Evolutionary conservation across 2,797 vertebrate species (phyloP).

Genomic region (Sarcoramphus papa): DNA sequence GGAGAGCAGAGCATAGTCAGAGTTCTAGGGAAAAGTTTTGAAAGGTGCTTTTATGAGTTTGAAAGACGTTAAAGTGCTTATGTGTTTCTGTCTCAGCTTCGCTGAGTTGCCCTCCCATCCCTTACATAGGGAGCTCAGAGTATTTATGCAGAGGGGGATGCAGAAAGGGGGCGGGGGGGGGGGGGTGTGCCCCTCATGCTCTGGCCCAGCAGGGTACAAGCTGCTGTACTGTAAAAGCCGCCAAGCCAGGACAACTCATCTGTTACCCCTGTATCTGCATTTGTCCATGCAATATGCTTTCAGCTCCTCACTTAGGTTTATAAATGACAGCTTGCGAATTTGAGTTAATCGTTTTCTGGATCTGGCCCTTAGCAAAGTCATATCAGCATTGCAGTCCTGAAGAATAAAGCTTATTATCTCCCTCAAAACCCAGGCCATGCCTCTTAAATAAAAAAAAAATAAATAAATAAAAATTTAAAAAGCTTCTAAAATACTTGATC

Average conservation of each 20-base stretch:
- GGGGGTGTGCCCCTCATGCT: accelerated
- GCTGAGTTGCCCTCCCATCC: not conserved
- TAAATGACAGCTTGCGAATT: not conserved
- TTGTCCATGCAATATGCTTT: not conserved
- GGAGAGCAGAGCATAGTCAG: not conserved
- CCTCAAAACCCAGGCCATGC: not conserved
- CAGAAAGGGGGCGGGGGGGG: not conserved
- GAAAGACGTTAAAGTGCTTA: not conserved
- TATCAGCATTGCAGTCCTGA: not conserved
- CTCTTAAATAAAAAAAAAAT: not conserved
- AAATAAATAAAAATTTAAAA: not conserved
- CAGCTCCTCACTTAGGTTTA: not conserved
- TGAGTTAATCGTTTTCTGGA: not conserved
- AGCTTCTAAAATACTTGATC: not conserved
- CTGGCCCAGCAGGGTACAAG: not conserved
- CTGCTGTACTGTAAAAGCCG: not conserved
- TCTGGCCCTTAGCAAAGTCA: not conserved
- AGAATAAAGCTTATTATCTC: not conserved
- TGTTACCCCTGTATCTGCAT: not conserved
- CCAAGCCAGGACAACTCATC: not conserved
- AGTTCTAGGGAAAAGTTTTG: not conserved
- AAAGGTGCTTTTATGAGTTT: not conserved
- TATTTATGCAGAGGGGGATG: not conserved
- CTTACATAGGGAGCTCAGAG: not conserved
- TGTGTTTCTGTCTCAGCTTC: not conserved